Percentiles rank a stretch among this genome's conserved stretches.
phyloP scores from a whole-genome alignment of 2,888 invertebrate genomes.

The Drosophila birchii region DNA sequence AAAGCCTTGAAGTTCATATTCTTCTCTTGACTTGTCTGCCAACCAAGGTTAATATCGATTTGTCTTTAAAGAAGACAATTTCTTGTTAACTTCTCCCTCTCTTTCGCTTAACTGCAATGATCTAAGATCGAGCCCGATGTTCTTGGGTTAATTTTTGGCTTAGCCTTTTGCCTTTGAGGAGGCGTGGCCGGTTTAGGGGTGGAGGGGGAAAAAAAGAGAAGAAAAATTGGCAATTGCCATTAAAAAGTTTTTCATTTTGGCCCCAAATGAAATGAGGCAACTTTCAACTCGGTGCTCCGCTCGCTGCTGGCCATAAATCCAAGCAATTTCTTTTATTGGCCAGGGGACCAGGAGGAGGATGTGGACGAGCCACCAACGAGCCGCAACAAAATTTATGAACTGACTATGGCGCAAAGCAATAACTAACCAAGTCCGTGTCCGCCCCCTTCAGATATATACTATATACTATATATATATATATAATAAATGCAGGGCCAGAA shows the following conservation, averaged over 20 bases:
- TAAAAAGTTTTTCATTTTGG: conserved; percentile 64
- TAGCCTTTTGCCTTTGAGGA: conserved; percentile 1
- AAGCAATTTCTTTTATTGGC: conserved; percentile 47
- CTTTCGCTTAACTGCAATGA: neutral
- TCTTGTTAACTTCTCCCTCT: neutral
- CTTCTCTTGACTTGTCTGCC: neutral
- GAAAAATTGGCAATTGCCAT: conserved; percentile 46
- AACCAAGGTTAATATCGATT: conserved; percentile 11
- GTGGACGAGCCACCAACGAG: conserved; percentile 42
- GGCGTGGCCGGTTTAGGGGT: conserved; percentile 26
- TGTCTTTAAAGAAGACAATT: neutral
- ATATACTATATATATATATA: conserved; percentile 20
- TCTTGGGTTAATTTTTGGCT: conserved; percentile 30
- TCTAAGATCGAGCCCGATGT: conserved; percentile 28
- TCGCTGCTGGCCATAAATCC: conserved; percentile 41
- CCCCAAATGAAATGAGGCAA: conserved; percentile 47
- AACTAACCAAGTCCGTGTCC: conserved; percentile 25
- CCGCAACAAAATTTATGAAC: conserved; percentile 68
- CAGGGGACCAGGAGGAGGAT: conserved; percentile 4
- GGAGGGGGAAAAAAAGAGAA: neutral
- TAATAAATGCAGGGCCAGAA: conserved; percentile 58
- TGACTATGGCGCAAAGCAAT: conserved; percentile 51
- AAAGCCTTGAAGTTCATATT: neutral
- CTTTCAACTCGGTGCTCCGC: conserved; percentile 17
- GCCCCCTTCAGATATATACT: conserved; percentile 26